Conservation (phyloP, 2,888 invertebrate genomes). For the Hyposoter didymator region DNA sequence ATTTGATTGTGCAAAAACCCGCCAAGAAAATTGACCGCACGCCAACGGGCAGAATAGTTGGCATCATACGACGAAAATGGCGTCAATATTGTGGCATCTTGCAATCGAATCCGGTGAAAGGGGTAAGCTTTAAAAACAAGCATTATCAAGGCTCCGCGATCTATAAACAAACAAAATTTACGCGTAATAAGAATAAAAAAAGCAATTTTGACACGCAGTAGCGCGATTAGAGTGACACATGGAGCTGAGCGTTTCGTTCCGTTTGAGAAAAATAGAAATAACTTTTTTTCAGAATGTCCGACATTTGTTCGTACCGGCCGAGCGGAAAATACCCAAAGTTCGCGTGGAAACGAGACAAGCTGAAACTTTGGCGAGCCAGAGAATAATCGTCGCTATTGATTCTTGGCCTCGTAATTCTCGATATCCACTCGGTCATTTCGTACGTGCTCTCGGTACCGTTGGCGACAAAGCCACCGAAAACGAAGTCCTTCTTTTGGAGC, state of each 20-base stretch:
- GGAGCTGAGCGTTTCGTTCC: constrained; percentile 43
- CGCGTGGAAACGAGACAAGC: constrained; percentile 98
- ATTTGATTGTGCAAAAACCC: constrained; percentile 76
- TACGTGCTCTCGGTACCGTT: constrained; percentile 95
- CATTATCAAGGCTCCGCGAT: constrained; percentile 11
- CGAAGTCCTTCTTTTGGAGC: constrained; percentile 97
- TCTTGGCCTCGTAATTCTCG: constrained; percentile 97
- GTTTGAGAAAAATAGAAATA: constrained; percentile 60
- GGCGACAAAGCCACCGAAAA: constrained; percentile 98
- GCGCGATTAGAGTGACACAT: constrained; percentile 7
- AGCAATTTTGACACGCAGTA: constrained; percentile 26
- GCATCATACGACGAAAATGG: constrained; percentile 98
- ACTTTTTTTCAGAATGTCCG: constrained; percentile 83
- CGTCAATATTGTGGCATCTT: constrained; percentile 98
- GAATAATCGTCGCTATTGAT: constrained; percentile 98
- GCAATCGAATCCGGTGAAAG: constrained; percentile 90
- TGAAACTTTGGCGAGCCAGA: constrained; percentile 91
- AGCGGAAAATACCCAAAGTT: constrained; percentile 96
- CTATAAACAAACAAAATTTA: constrained; percentile 3
- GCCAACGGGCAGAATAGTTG: constrained; percentile 94
- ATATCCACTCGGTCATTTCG: constrained; percentile 98
- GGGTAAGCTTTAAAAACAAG: constrained; percentile 79
- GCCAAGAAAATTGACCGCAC: constrained; percentile 74
- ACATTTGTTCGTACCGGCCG: constrained; percentile 97
- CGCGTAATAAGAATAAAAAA: constrained; percentile 13